Conservation (phyloP, 2,797 vertebrate species). For the Delichon dasypus region DNA sequence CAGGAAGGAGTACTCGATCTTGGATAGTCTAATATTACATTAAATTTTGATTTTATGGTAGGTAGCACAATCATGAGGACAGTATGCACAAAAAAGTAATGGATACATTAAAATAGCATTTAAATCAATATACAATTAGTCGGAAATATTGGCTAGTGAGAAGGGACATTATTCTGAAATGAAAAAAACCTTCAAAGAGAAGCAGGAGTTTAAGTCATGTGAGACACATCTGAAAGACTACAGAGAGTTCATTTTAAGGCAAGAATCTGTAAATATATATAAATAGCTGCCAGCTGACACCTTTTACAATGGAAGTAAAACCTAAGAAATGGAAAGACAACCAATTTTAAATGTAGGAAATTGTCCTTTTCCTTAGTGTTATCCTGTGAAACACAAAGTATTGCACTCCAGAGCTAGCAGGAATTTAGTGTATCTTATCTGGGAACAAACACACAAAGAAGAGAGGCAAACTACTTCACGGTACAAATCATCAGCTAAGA, state of each 20-base stretch:
- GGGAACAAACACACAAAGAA: neutral
- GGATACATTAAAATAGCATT: neutral
- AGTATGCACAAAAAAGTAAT: neutral
- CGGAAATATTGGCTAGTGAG: neutral
- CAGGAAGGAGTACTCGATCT: neutral
- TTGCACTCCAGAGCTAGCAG: neutral
- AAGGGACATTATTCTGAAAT: neutral
- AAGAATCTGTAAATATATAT: neutral
- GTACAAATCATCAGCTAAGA: neutral
- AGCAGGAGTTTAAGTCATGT: neutral
- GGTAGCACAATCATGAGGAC: neutral
- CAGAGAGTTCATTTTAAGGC: neutral
- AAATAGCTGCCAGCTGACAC: neutral
- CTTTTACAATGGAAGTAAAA: neutral
- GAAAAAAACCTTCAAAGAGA: neutral
- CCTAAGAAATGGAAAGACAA: neutral
- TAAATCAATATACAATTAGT: neutral
- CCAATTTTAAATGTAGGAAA: neutral
- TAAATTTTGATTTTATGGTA: neutral
- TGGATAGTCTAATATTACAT: neutral
- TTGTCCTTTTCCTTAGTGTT: neutral
- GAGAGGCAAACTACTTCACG: neutral
- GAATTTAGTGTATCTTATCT: neutral
- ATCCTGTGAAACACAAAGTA: neutral
- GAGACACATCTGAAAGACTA: neutral